Base-by-base conservation (phyloP, 2,888 invertebrate species). In the Abscondita cerata region DNA sequence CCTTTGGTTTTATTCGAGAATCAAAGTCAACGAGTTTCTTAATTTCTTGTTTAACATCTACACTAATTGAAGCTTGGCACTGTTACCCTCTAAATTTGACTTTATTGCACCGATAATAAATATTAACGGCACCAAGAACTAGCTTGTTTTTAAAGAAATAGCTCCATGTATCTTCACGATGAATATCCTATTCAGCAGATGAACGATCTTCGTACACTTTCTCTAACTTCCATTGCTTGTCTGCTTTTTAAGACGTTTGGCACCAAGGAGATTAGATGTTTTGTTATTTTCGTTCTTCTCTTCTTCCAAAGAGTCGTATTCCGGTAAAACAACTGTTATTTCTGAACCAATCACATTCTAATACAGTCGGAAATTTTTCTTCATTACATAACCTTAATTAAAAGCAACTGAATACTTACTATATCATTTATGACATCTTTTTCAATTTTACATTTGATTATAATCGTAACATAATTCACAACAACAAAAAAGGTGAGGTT, bases 11-110 rank as follows among this genome's bases (percentile, higher is more conserved):
- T 40, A 5, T 36, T 15, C 13, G 13, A 40, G 40, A 40, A 40
- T 40, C 40, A 40, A 40, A 40, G 40, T 6, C 40, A 40, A 40
- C 40, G 40, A 40, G 40, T 40, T 40, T 13, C 40, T 40, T 40
- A 40, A 40, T 40, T 40, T 40, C 40, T 40, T 40, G 40, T 40
- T 40, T 40, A 15, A 40, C 40, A 15, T 11, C 40, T 40, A 12
- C 40, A 40, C 40, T 40, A 6, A 15, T 40, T 15, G n/a, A 31
- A 31, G 9, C 31, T 31, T 31, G 31, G 31, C 9, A 31, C 31
- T 31, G 31, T 31, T 31, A 4, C 31, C n/a, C 31, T 6, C 31
- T 31, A 31, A 31, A 31, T 4, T 31, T 31, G 31, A 31, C 31
- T 31, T 4, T 31, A 31, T 31, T 31, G 31, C 31, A 31, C 31